Evolutionary conservation across 2,113 vertebrate species (phyloP).

Genomic region (Rynchops niger): DNA sequence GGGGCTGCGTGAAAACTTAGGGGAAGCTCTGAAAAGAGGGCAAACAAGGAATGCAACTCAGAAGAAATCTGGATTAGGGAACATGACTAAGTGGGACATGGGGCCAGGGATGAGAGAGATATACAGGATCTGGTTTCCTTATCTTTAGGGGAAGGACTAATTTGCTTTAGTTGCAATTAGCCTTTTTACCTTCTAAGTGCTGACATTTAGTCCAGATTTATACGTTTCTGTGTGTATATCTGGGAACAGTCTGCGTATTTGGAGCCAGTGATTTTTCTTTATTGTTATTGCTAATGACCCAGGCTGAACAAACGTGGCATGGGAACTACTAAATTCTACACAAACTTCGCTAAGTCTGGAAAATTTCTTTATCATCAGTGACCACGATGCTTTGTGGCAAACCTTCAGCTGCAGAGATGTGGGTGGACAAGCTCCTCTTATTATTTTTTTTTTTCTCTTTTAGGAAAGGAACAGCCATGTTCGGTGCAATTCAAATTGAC

Average conservation of each 20-base stretch:
- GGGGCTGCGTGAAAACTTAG: neutral
- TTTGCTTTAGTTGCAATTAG: constrained; percentile 27
- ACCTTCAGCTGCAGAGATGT: neutral
- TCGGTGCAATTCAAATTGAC: neutral
- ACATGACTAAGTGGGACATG: neutral
- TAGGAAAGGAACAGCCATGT: neutral
- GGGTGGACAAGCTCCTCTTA: neutral
- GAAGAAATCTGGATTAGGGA: neutral
- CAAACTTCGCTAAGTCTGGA: neutral
- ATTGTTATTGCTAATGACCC: neutral
- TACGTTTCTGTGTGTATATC: neutral
- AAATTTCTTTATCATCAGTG: neutral
- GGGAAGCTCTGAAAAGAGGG: neutral
- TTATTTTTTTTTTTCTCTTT: neutral
- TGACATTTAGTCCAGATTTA: neutral
- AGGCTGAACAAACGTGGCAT: neutral
- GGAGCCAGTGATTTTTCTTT: neutral
- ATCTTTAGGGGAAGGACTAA: neutral
- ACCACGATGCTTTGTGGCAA: accelerated
- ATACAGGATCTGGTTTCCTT: neutral
- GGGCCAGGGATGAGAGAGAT: neutral
- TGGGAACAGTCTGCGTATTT: neutral
- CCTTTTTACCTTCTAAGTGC: neutral
- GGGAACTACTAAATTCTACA: neutral
- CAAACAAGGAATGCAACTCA: neutral